phyloP scores from a whole-genome alignment of 2,113 vertebrate species.

The Dipodomys ordii region DNA sequence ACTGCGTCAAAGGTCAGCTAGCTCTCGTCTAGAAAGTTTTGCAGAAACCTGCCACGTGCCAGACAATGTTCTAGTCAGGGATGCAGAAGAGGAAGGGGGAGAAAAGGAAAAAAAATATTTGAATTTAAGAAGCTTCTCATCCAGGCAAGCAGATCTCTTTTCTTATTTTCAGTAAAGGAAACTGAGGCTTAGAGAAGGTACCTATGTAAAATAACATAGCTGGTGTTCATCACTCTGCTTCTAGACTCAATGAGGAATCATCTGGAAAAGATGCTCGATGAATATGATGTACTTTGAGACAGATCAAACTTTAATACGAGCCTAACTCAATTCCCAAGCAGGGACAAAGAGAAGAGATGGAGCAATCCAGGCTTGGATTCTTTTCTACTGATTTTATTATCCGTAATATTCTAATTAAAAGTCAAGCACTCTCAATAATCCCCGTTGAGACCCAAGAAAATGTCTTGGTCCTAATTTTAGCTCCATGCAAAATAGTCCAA shows the following conservation, averaged over 20 bases:
- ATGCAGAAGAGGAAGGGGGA: background rate
- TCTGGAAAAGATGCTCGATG: background rate
- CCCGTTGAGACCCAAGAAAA: slow-evolving; percentile 48
- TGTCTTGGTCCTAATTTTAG: slow-evolving; percentile 41
- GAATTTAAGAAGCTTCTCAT: background rate
- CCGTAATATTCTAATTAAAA: slow-evolving; percentile 66
- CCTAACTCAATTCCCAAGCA: background rate
- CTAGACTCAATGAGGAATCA: background rate
- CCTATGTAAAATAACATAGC: background rate
- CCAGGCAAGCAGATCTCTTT: too few species aligned
- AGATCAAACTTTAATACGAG: background rate
- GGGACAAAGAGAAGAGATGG: background rate
- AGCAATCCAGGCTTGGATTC: background rate
- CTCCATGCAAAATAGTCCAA: background rate
- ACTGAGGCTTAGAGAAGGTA: background rate
- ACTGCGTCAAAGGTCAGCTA: background rate
- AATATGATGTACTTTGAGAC: background rate
- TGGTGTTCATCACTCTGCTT: background rate
- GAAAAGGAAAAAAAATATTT: background rate
- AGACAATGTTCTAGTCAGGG: background rate
- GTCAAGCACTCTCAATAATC: slow-evolving; percentile 14
- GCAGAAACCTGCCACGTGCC: background rate
- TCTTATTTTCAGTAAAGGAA: slow-evolving; percentile 36
- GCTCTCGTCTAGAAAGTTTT: background rate
- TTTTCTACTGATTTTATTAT: slow-evolving; percentile 18